phyloP scores from a whole-genome alignment of 37 sponge, comb jelly and placozoan genomes.

The Ephydatia muelleri region DNA sequence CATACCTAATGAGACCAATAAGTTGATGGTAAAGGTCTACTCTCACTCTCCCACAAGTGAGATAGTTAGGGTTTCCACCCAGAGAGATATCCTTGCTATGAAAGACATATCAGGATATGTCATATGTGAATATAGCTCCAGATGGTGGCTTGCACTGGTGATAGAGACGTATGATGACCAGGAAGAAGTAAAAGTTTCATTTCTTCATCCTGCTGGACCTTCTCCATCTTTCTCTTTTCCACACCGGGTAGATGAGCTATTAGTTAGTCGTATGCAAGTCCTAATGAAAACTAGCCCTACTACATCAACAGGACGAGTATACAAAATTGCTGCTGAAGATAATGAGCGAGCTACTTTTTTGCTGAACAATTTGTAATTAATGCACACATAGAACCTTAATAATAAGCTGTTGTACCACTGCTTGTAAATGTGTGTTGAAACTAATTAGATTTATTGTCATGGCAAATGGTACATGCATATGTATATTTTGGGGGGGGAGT shows the following conservation, averaged over 20 bases:
- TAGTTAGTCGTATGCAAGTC: conserved; percentile 10
- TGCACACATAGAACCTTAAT: too few species aligned
- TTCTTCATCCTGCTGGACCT: conserved; percentile 54
- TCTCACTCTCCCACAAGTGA: conserved; percentile 8
- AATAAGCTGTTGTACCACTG: too few species aligned
- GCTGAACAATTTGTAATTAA: too few species aligned
- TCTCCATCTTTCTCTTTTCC: conserved; percentile 32
- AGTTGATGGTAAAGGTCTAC: conserved; percentile 4
- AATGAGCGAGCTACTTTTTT: too few species aligned
- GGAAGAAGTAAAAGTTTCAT: conserved; percentile 30
- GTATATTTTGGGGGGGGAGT: too few species aligned
- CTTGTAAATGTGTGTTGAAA: too few species aligned
- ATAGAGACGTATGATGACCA: not conserved
- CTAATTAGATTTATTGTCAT: too few species aligned
- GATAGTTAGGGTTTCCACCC: conserved; percentile 14
- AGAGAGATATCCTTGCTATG: not conserved
- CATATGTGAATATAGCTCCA: conserved; percentile 8
- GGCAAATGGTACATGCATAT: too few species aligned
- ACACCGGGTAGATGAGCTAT: not conserved
- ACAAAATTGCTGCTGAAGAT: too few species aligned
- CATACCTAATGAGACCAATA: conserved; percentile 6
- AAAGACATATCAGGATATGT: conserved; percentile 33
- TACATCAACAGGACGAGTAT: conserved; percentile 14
- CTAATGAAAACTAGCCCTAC: conserved; percentile 14
- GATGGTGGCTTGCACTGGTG: conserved; percentile 59